Conservation (phyloP, 2,113 vertebrate species). For the Urocitellus parryii region DNA sequence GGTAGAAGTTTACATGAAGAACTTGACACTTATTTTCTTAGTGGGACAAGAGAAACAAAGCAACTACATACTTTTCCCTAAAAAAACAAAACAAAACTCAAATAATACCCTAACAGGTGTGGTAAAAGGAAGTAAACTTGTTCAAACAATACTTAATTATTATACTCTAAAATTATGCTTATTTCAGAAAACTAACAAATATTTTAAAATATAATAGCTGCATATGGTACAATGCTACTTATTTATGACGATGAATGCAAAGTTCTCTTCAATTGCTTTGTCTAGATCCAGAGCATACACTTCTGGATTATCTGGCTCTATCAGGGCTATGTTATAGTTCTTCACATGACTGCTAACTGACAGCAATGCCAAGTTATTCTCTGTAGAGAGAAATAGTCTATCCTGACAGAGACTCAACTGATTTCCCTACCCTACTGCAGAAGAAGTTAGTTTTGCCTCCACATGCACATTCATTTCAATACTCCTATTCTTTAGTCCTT, state of each 20-base stretch:
- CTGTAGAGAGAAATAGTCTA: neutral
- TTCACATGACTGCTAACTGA: neutral
- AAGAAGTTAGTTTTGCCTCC: neutral
- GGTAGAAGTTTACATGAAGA: conserved; percentile 11
- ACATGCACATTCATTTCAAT: neutral
- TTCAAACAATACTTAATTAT: neutral
- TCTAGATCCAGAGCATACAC: neutral
- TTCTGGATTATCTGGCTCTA: neutral
- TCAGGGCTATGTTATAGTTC: neutral
- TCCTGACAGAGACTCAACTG: neutral
- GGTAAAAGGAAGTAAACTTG: conserved; percentile 23
- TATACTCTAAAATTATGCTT: conserved; percentile 9
- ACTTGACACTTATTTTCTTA: neutral
- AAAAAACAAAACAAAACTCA: neutral
- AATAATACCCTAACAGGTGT: conserved; percentile 21
- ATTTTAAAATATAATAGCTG: neutral
- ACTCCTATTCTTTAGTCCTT: neutral
- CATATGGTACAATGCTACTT: neutral
- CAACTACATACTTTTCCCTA: neutral
- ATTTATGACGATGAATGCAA: neutral
- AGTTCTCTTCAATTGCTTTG: conserved; percentile 5
- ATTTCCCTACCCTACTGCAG: neutral
- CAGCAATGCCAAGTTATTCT: neutral
- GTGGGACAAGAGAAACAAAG: conserved; percentile 18
- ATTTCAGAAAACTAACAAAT: conserved; percentile 14